Evolutionary conservation across 1,140 invertebrate genomes (phyloP), one percentile per base, ranked within the genome.

Genomic region (Phymorhynchus buccinoides): DNA sequence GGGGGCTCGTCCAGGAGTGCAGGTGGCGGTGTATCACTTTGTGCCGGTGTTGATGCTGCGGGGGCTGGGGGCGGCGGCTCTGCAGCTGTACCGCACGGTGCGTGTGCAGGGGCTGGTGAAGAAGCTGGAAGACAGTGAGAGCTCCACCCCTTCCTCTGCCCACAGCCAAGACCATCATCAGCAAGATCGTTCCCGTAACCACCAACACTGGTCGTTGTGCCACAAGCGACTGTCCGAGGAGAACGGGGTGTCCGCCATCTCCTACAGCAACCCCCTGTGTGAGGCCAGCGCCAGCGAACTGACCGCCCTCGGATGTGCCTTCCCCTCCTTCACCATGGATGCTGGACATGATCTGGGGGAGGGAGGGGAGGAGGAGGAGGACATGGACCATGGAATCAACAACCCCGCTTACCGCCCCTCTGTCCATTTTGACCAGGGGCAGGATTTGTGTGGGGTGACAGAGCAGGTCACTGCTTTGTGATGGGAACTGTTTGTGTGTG

Each of bases 21-120:
- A 87, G 66, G 32, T 62, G 1, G 86, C 83, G 39, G 78, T 89
- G 32, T 75, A 88, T 35, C 88, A 88, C 80, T 90, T 90, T 62
- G 71, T 89, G 3, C 86, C 88, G 44, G 48, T 89, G n/a, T 88
- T 89, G 85, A 66, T 89, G 39, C 18, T 86, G 12, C 85, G 88
- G 37, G 85, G 88, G 18, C 83, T 89, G 32, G 35, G 86, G 39
- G 87, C 87, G 73, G 88, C 88, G 0, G 79, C 88, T 22, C 52
- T 89, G 56, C 90, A 90, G 79, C 87, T 86, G 27, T 88, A 87
- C 52, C 85, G 89, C 84, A 88, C 88, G 16, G 80, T 85, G 14
- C 80, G 86, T 39, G 85, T 89, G 32, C 85, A 88, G n/a, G 81
- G 56, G 18, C 62, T 90, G 22, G 87, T 88, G 35, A 83, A 78